These are phyloP conservation scores for Clepsis dumicolana DNA, from an alignment of 2,888 invertebrate genomes.

Conservation along the genomic window DNA sequence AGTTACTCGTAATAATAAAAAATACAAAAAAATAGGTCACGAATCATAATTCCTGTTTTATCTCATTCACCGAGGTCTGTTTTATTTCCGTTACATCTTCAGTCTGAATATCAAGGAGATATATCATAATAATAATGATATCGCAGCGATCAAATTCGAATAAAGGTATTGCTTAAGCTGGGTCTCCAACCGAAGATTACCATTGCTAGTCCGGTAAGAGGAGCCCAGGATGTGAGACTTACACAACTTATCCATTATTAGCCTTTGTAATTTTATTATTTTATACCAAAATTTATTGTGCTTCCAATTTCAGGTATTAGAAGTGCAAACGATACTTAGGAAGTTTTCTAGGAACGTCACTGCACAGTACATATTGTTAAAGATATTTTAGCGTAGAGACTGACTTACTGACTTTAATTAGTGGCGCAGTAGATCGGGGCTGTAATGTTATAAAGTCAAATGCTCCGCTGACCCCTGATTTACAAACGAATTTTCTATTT, in stretches of 20 bases:
- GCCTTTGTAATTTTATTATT: not conserved
- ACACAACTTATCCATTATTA: not conserved
- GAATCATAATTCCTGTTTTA: not conserved
- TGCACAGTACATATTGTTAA: too few species aligned
- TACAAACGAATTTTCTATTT: too few species aligned
- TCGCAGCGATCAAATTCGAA: not conserved
- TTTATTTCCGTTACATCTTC: not conserved
- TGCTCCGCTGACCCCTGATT: too few species aligned
- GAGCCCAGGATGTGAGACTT: not conserved
- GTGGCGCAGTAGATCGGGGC: too few species aligned
- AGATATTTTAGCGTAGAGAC: too few species aligned
- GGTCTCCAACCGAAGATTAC: not conserved
- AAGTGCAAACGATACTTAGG: too few species aligned
- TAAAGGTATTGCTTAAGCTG: not conserved
- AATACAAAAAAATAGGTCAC: not conserved
- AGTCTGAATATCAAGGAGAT: not conserved
- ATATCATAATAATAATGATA: slow-evolving; percentile 4
- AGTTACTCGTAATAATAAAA: not conserved
- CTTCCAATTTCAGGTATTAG: too few species aligned
- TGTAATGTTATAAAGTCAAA: too few species aligned
- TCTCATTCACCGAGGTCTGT: not conserved
- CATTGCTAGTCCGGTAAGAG: not conserved
- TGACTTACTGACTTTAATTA: too few species aligned
- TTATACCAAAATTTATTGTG: not conserved
- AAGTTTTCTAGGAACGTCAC: too few species aligned